phyloP scores from a whole-genome alignment of 2,888 invertebrate genomes.

The Allacma fusca region DNA sequence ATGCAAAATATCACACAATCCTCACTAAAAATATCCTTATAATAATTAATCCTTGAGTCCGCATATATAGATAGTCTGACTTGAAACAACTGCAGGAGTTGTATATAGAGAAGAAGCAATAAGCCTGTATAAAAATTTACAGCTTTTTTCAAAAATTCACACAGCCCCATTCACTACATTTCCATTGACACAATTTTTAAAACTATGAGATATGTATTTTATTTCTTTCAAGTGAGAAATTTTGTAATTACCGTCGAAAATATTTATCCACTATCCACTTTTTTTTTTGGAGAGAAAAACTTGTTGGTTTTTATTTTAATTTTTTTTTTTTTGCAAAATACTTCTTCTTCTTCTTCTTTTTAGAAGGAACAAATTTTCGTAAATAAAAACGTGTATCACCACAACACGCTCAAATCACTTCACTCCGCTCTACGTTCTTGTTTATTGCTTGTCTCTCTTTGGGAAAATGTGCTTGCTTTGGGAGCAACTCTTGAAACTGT shows the following conservation, averaged over 20 bases:
- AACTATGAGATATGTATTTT: neutral
- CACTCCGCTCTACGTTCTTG: slow-evolving; percentile 4
- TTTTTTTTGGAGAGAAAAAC: neutral
- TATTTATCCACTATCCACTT: slow-evolving; percentile 4
- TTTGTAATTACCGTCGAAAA: neutral
- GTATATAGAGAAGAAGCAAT: neutral
- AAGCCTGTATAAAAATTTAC: neutral
- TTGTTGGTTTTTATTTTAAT: slow-evolving; percentile 3
- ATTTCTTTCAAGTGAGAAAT: neutral
- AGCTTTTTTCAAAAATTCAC: slow-evolving; percentile 17
- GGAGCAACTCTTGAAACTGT: slow-evolving; percentile 11
- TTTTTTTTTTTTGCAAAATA: neutral
- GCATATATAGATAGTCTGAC: no score
- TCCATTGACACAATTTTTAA: slow-evolving; percentile 35
- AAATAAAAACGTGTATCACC: slow-evolving; percentile 14
- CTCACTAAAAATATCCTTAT: no score
- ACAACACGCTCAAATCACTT: neutral
- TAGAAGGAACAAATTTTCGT: neutral
- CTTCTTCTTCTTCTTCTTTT: neutral
- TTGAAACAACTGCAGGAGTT: no score
- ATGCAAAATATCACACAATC: no score
- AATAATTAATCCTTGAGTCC: no score
- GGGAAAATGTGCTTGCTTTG: neutral
- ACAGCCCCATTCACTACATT: slow-evolving; percentile 33
- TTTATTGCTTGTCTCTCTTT: slow-evolving; percentile 17